phyloP scores from a whole-genome alignment of 2,888 invertebrate genomes.

The Meteorus cinctellus region DNA sequence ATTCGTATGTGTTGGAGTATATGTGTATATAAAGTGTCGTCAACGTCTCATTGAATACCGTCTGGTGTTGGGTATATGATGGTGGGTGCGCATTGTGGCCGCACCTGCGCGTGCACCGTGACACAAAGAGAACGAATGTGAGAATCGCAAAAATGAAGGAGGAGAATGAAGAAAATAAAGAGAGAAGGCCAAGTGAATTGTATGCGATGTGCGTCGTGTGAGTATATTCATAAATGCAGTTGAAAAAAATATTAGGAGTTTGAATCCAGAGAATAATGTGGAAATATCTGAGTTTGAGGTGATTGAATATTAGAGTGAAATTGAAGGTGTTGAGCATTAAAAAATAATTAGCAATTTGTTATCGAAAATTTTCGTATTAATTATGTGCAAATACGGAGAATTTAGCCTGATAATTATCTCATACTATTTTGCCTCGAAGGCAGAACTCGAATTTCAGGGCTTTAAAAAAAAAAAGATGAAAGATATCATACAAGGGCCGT shows the following conservation, averaged over 20 bases:
- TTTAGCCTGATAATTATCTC: not conserved
- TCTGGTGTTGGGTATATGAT: slow-evolving; percentile 57
- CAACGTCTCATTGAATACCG: slow-evolving; percentile 57
- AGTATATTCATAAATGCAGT: not conserved
- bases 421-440: not conserved
- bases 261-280: too few species aligned
- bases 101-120: slow-evolving; percentile 57
- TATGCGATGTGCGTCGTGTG: not conserved
- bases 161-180: slow-evolving; percentile 32
- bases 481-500: not conserved
- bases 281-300: too few species aligned
- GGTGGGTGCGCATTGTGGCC: slow-evolving; percentile 59
- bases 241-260: too few species aligned
- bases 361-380: too few species aligned
- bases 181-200: slow-evolving; percentile 6
- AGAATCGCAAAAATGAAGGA: slow-evolving; percentile 18
- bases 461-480: not conserved
- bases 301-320: too few species aligned
- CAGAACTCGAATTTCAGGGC: too few species aligned
- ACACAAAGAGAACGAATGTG: slow-evolving; percentile 51
- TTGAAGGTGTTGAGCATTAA: too few species aligned
- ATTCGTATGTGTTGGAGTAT: not conserved
- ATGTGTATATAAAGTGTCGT: slow-evolving; percentile 23
- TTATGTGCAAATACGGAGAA: not conserved
- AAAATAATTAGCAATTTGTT: too few species aligned